These are phyloP conservation scores for Adelges cooleyi DNA, from an alignment of 1,140 invertebrate species.

Conservation along the genomic window DNA sequence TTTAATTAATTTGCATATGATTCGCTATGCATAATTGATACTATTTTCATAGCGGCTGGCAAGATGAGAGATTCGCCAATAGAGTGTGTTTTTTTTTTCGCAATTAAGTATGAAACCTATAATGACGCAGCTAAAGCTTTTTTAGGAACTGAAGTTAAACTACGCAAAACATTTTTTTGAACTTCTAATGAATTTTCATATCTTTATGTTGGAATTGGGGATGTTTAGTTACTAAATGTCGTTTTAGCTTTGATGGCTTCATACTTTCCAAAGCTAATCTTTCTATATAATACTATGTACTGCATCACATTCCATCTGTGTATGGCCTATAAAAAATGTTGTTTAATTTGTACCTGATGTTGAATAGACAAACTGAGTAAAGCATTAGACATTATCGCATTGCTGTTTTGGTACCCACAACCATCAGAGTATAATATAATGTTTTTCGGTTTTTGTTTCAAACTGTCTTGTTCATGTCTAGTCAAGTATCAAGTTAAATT, in stretches of 20 bases:
- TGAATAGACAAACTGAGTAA: constrained; percentile 30
- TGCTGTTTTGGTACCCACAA: constrained; percentile 37
- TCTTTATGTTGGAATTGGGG: background rate
- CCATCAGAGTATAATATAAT: constrained; percentile 35
- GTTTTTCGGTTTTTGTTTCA: background rate
- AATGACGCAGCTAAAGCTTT: background rate
- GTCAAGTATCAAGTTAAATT: background rate
- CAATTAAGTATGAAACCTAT: background rate
- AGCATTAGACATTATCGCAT: constrained; percentile 36
- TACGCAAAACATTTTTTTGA: background rate
- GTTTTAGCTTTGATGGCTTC: background rate
- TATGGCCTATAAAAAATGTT: constrained; percentile 39
- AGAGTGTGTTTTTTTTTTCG: background rate
- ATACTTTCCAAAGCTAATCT: background rate
- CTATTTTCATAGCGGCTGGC: background rate
- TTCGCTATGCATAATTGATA: background rate
- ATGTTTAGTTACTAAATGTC: background rate
- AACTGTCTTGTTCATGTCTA: background rate
- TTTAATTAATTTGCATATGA: background rate
- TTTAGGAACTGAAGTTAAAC: background rate
- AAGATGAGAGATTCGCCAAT: background rate
- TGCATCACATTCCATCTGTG: constrained; percentile 37
- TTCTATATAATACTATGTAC: constrained; percentile 30
- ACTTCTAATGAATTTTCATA: background rate
- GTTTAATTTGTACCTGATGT: constrained; percentile 25